These are phyloP conservation scores for Caenorhabditis afra DNA, from an alignment of 2,888 invertebrate genomes.

Conservation along the genomic window DNA sequence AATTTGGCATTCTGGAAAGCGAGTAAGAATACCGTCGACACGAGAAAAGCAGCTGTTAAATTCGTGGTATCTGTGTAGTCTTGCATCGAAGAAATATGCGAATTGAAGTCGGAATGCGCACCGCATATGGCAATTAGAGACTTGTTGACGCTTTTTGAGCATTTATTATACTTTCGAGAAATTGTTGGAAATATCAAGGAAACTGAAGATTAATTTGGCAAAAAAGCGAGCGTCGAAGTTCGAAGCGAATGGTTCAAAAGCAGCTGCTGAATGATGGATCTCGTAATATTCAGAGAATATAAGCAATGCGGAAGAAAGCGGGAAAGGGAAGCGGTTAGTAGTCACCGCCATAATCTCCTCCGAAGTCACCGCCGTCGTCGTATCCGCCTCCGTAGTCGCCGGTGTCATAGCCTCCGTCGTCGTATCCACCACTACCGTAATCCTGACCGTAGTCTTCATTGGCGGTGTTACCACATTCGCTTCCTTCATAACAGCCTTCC, in stretches of 20 bases:
- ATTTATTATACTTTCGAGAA: conserved; percentile 4
- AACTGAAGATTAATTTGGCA: too few species aligned
- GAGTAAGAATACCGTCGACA: neutral
- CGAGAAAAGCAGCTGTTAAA: conserved; percentile 12
- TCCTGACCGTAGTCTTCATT: conserved; percentile 52
- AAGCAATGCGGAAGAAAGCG: too few species aligned
- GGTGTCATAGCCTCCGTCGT: conserved; percentile 57
- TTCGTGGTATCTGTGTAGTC: neutral
- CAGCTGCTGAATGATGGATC: too few species aligned
- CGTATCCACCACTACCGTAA: conserved; percentile 58
- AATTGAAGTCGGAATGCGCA: neutral
- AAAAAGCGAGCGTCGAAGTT: too few species aligned
- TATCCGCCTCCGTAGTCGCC: conserved; percentile 64
- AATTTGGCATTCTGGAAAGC: neutral
- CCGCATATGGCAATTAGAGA: neutral
- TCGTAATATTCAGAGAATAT: too few species aligned
- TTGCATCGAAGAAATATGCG: neutral
- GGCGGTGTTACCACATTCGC: conserved; percentile 57
- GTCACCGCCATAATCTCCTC: conserved; percentile 36
- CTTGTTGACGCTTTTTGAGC: too few species aligned
- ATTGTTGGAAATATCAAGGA: too few species aligned
- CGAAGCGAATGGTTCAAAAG: too few species aligned
- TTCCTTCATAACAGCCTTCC: conserved; percentile 37
- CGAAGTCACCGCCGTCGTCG: conserved; percentile 43
- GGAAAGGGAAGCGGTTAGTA: too few species aligned